Base-by-base conservation (phyloP, 2,888 invertebrate genomes). In the Linnaemya tessellans region DNA sequence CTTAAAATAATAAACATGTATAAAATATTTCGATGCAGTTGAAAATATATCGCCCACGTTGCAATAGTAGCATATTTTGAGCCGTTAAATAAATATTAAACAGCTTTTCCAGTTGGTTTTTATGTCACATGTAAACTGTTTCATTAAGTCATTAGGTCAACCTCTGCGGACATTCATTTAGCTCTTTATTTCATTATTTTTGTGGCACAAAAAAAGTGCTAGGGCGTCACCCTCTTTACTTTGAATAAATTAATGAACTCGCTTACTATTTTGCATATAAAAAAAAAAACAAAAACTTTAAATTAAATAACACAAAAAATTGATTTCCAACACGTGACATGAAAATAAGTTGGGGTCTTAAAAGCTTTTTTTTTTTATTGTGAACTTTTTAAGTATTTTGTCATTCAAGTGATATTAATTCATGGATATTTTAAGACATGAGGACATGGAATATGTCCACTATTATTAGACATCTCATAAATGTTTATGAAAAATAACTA, bases 141-240 rank as follows among this genome's bases (percentile, higher is more conserved):
- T 62, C 46, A 75, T 62, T 75, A 22, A 80, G 60, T 65, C 79
- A 79, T 20, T 58, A 64, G 84, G 84, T 74, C 79, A 84, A 74
- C 38, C 30, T 68, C 58, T 51, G 58, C 65, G 56, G 18, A 51
- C 58, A 58, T 73, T 60, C 62, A 56, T 51, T 20, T 56, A 58
- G 38, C 8, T 20, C n/a, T 56, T 58, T 67, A 41, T 15, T 18
- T 22, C 25, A 51, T n/a, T 35, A 7, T 51, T 35, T 51, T 51
- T 54, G 1, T 22, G 9, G 13, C 2, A 43, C 2, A 15, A 43
- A 43, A 46, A 51, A 64, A 18, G 38, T 25, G 67, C 73, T 71
- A 41, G 80, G 84, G 80, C 84, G 84, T 80, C 62, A 60, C 68
- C 79, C 51, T 67, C 65, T 56, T 49, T 58, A 35, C 18, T 54